Evolutionary conservation across 2,797 vertebrate species (phyloP), one percentile per base, ranked within the genome.

Genomic region (Tenualosa thibaudeaui): DNA sequence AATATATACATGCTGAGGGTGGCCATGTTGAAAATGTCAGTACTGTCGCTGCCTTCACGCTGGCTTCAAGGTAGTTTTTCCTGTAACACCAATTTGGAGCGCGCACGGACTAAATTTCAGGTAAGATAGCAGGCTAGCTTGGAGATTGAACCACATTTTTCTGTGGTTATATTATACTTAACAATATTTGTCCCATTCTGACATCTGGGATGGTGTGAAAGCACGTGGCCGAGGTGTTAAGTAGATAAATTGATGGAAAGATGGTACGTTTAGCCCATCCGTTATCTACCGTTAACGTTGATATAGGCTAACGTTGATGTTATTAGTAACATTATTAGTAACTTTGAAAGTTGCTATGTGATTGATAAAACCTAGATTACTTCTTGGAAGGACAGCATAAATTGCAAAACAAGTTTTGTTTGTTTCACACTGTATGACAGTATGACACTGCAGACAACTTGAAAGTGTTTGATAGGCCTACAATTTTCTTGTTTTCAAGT

Each of bases 81-180:
- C 26, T 78, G 40, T 40, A 43, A 78, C 71, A 78, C 40, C 71
- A 17, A 37, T 78, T 78, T 78, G 71, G 62, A 37, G 24, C 71
- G 43, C 71, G 71, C 71, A 37, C 19, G 15, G 71, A 78, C 15
- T 78, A 78, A 22, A 19, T 43, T 78, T 78, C 40, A 46, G 71
- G 71, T 78, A 78, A 78, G 71, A 22, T 78, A 43, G 17, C 26
- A 19, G 19, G 26, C 71, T 46, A 22, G 40, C 15, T 78, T 22
- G 40, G 6, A 43, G 17, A 2, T 6, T 5, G 24, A 43, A 9
- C n/a, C 15, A 62, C 58, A 24, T 9, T 62, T n/a, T 9, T 62
- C 19, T 22, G 5, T 56, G 15, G 53, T 19, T 17, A 19, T 19
- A 62, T 3, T 62, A 2, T 17, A 22, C 19, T 46, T 17, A 68